phyloP scores from a whole-genome alignment of 2,797 vertebrate genomes.

The Podarcis lilfordi region DNA sequence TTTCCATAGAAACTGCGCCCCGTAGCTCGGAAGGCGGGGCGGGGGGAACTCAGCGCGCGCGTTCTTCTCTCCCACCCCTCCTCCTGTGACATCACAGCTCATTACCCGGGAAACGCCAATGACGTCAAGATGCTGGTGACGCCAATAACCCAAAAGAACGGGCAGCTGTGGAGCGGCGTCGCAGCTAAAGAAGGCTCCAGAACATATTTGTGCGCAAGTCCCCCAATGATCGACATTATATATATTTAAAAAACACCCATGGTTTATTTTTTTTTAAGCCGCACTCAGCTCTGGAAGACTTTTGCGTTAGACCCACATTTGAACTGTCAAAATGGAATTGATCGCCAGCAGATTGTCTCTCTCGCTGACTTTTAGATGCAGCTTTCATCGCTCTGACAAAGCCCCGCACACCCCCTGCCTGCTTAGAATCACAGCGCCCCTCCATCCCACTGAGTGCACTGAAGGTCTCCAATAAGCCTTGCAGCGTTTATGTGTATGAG shows the following conservation, averaged over 20 bases:
- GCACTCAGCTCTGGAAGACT: no score
- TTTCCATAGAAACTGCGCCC: conserved; percentile 19
- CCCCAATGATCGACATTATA: no score
- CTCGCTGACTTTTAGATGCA: background rate
- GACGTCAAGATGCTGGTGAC: conserved; percentile 17
- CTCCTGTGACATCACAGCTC: conserved; percentile 29
- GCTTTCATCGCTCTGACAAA: background rate
- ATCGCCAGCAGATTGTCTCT: background rate
- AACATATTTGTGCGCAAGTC: background rate
- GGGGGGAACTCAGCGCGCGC: background rate
- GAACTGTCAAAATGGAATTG: no score
- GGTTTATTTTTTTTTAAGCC: background rate
- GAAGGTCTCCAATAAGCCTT: background rate
- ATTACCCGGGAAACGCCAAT: conserved; percentile 27
- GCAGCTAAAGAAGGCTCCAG: background rate
- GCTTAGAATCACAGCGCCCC: background rate
- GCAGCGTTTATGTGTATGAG: background rate
- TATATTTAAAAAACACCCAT: background rate
- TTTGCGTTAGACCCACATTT: no score
- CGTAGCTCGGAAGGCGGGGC: background rate
- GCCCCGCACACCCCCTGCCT: background rate
- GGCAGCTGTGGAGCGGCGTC: background rate
- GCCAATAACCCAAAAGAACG: background rate
- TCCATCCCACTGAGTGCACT: background rate
- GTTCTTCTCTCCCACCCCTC: background rate